Evolutionary conservation across 2,888 invertebrate species (phyloP).

Genomic region (Harpalus rubripes): DNA sequence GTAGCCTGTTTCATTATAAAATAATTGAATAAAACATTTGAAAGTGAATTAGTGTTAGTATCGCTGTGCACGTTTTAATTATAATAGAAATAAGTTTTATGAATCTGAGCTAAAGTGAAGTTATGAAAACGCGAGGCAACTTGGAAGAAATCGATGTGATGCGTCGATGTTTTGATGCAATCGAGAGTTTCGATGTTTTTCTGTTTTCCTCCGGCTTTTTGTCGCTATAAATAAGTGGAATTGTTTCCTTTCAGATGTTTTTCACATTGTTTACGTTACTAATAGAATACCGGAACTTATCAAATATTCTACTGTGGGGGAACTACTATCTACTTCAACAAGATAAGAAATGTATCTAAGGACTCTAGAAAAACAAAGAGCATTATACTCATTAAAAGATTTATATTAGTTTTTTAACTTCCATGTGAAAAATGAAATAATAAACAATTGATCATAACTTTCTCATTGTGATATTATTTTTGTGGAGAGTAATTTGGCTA

Average conservation of each 20-base stretch:
- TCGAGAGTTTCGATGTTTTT: conserved; percentile 24
- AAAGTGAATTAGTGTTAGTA: conserved; percentile 44
- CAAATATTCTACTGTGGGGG: neutral
- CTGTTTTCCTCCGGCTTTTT: conserved; percentile 39
- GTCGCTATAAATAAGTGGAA: conserved; percentile 48
- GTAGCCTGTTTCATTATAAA: conserved; percentile 33
- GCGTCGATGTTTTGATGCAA: conserved; percentile 52
- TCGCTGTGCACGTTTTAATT: conserved; percentile 36
- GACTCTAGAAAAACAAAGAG: neutral
- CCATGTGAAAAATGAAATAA: too few relatives aligned
- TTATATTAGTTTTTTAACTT: neutral
- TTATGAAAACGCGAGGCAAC: neutral
- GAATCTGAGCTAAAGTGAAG: conserved; percentile 10
- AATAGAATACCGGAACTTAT: conserved; percentile 41
- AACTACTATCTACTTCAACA: neutral
- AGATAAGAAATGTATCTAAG: neutral
- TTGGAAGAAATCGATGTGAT: neutral
- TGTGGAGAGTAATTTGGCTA: too few relatives aligned
- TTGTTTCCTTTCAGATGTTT: conserved; percentile 43
- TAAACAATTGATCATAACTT: too few relatives aligned
- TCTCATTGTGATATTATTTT: too few relatives aligned
- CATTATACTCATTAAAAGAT: neutral
- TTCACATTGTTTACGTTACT: conserved; percentile 36
- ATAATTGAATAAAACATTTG: conserved; percentile 51
- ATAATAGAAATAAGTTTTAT: conserved; percentile 38